Percentiles rank a stretch among this genome's conserved stretches.
Conservation (phyloP, 2,888 invertebrate species). For the Drosophila macrospina region DNA sequence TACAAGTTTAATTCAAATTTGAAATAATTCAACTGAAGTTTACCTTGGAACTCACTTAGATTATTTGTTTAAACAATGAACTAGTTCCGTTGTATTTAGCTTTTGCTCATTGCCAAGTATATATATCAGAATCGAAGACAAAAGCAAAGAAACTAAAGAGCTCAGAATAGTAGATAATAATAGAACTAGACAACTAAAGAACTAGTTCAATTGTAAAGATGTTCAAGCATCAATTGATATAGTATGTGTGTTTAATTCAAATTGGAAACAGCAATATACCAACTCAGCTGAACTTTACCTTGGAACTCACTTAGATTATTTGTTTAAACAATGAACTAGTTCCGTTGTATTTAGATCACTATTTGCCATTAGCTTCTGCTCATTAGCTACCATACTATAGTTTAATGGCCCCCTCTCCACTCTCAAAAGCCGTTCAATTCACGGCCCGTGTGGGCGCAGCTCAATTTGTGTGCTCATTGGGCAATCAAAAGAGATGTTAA, state of each 20-base stretch:
- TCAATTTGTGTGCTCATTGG: conserved; percentile 69
- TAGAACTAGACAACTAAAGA: not conserved
- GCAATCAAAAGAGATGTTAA: conserved; percentile 67
- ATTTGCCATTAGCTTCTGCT: conserved; percentile 24
- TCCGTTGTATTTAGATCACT: conserved; percentile 8
- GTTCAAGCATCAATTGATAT: too few species aligned
- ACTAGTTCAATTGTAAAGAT: not conserved
- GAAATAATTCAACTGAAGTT: not conserved
- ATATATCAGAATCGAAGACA: too few species aligned
- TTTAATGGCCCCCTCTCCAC: conserved; percentile 42
- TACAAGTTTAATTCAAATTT: too few species aligned
- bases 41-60: not conserved
- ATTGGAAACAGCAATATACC: not conserved
- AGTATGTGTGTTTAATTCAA: too few species aligned
- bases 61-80: not conserved
- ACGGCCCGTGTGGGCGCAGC: conserved; percentile 49
- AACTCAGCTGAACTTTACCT: conserved; percentile 8
- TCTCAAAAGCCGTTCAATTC: conserved; percentile 30
- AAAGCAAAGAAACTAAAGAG: too few species aligned
- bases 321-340: conserved; percentile 11
- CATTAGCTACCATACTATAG: conserved; percentile 44
- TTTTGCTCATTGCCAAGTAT: conserved; percentile 45
- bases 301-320: not conserved
- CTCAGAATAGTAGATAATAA: too few species aligned
- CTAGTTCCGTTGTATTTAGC: conserved; percentile 21